Evolutionary conservation across 2,888 invertebrate species (phyloP).

Genomic region (Harpalus rufipes): DNA sequence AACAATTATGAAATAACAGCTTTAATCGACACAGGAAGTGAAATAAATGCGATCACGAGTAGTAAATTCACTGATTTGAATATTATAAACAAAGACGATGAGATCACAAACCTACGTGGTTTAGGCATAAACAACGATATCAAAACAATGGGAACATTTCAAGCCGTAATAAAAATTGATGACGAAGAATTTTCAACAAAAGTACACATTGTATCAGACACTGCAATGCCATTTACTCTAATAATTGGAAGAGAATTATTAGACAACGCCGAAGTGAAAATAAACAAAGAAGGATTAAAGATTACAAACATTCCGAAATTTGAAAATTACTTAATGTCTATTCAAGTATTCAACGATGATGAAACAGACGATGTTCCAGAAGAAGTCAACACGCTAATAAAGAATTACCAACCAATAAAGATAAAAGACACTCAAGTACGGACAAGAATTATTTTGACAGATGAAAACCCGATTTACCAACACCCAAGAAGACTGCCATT

Average conservation of each 20-base stretch:
- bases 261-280: background rate
- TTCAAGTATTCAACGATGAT: no score
- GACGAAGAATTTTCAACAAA: background rate
- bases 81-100: background rate
- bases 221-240: constrained; percentile 11
- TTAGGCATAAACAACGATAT: background rate
- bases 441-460: constrained; percentile 69
- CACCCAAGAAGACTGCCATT: constrained; percentile 68
- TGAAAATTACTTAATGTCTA: background rate
- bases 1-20: background rate
- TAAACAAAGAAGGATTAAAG: constrained; percentile 14
- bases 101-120: background rate
- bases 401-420: constrained; percentile 66
- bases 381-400: no score
- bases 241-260: constrained; percentile 59
- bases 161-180: background rate
- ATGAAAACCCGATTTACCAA: constrained; percentile 69
- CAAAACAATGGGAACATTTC: constrained; percentile 37
- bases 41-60: constrained; percentile 36
- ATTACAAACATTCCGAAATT: constrained; percentile 8
- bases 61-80: constrained; percentile 5
- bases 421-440: constrained; percentile 62
- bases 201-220: constrained; percentile 54
- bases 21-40: constrained; percentile 63
- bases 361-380: no score